A percentile compares a stretch with the other conserved stretches of the same genome.
phyloP scores from a whole-genome alignment of 2,888 invertebrate genomes.

The Formica aserva region DNA sequence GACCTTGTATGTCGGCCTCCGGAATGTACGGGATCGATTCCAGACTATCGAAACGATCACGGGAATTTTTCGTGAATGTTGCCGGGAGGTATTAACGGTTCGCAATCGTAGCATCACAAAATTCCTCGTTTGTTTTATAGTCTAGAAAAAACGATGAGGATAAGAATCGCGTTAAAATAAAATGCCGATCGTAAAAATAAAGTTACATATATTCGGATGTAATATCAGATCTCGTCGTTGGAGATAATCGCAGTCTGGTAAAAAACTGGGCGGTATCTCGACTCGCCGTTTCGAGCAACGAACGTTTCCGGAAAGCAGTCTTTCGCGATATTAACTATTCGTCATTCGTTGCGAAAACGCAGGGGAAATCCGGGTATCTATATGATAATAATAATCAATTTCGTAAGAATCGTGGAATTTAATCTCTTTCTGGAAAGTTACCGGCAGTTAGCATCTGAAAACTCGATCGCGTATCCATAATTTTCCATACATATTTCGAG shows the following conservation, averaged over 20 bases:
- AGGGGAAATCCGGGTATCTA: background rate
- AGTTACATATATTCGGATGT: background rate
- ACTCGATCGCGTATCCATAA: background rate
- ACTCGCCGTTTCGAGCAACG: background rate
- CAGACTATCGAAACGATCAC: background rate
- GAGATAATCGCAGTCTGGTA: background rate
- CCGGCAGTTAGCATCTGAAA: background rate
- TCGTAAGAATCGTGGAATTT: background rate
- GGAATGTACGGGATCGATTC: background rate
- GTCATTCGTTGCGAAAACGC: background rate
- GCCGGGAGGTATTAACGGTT: background rate
- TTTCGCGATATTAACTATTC: background rate
- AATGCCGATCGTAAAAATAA: background rate
- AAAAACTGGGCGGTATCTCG: slow-evolving; percentile 33
- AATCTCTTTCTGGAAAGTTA: no score
- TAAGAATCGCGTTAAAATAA: background rate
- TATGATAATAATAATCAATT: background rate
- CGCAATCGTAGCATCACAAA: no score
- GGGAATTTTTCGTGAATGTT: background rate
- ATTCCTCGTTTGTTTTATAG: background rate
- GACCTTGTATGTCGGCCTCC: slow-evolving; percentile 63
- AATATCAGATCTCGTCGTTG: background rate
- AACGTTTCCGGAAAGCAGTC: background rate
- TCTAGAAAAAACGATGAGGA: background rate
- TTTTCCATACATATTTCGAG: slow-evolving; percentile 14